Evolutionary conservation across 1,140 invertebrate species (phyloP).

Genomic region (Magallana ariakensis): DNA sequence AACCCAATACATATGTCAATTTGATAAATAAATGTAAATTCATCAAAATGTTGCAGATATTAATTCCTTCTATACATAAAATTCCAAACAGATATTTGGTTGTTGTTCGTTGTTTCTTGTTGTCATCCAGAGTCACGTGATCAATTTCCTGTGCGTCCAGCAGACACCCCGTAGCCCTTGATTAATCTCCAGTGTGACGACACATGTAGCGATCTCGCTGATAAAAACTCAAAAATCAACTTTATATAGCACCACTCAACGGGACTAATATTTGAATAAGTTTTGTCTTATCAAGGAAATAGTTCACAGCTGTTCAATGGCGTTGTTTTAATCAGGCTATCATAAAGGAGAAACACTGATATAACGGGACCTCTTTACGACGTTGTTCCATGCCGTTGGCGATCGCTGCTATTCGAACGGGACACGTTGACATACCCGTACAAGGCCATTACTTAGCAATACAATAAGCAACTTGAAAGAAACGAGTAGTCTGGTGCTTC

Average conservation of each 20-base stretch:
- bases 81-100: no score
- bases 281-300: slow-evolving; percentile 4
- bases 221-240: slow-evolving; percentile 30
- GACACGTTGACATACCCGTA: no score
- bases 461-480: no score
- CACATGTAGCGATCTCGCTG: neutral
- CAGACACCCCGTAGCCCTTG: neutral
- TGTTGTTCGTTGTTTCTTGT: neutral
- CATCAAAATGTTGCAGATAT: no score
- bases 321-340: neutral
- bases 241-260: neutral
- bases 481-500: no score
- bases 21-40: no score
- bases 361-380: neutral
- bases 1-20: no score
- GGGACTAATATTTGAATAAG: neutral
- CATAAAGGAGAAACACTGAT: neutral
- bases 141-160: neutral
- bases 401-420: no score
- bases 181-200: slow-evolving; percentile 28
- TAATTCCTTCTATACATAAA: no score
- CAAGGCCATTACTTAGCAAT: no score
- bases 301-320: slow-evolving; percentile 3
- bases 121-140: neutral
- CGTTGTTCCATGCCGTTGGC: no score